A percentile compares a stretch with the other conserved stretches of the same genome.
These are phyloP conservation scores for Tenthredo livida DNA, from an alignment of 2,888 invertebrate species.

Conservation along the genomic window DNA sequence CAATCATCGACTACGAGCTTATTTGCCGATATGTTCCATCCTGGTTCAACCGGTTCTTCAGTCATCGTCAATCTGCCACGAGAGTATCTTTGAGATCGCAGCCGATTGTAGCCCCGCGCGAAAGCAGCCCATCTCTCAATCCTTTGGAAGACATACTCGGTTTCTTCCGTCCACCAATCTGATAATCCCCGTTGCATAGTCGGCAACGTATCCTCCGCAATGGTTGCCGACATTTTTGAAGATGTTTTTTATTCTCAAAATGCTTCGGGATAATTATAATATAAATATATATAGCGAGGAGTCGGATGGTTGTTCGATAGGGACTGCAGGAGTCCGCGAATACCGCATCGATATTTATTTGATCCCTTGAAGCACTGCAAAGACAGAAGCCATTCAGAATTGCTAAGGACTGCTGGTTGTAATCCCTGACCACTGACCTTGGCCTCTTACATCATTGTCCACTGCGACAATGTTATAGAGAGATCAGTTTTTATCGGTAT, in stretches of 20 bases:
- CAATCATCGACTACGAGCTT: constrained; percentile 64
- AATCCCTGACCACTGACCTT: constrained; percentile 61
- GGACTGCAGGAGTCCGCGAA: constrained; percentile 46
- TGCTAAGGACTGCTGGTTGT: constrained; percentile 47
- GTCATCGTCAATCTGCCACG: constrained; percentile 70
- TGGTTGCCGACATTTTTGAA: constrained; percentile 57
- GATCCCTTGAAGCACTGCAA: constrained; percentile 66
- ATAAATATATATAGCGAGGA: neutral
- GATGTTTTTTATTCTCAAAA: neutral
- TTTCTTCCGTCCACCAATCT: constrained; percentile 76
- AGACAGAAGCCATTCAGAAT: constrained; percentile 64
- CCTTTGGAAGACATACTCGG: constrained; percentile 72
- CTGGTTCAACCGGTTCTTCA: constrained; percentile 61
- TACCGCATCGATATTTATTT: constrained; percentile 63
- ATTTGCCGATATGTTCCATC: constrained; percentile 67
- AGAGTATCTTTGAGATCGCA: constrained; percentile 69
- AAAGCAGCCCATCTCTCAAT: constrained; percentile 74
- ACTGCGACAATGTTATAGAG: neutral
- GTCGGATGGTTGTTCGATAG: constrained; percentile 6
- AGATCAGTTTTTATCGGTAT: constrained; percentile 18
- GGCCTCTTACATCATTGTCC: constrained; percentile 57
- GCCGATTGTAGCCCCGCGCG: constrained; percentile 74
- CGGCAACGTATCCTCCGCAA: constrained; percentile 60
- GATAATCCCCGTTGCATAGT: constrained; percentile 67
- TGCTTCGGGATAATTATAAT: neutral